Evolutionary conservation across 2,888 invertebrate species (phyloP), one percentile per base, ranked within the genome.

Genomic region (Drosophila quasianomalipes): DNA sequence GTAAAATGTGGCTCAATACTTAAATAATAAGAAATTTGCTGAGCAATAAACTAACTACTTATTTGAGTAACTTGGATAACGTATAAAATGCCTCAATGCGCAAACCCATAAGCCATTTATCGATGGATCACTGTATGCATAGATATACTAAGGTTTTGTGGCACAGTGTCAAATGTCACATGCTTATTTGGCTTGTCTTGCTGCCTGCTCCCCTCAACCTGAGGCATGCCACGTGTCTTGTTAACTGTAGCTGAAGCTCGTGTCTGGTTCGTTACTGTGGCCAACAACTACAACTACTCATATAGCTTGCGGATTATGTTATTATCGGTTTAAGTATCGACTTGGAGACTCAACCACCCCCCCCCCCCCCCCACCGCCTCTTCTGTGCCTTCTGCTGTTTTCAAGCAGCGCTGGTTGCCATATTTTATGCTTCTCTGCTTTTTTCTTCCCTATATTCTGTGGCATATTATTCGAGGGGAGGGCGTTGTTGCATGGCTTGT

Each of bases 321-420:
- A 90, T 87, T 87, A 90, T 90, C 89, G 89, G 87, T 82, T 73
- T 90, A 86, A 90, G 84, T 90, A 89, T 90, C 82, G 82, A 89
- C 63, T 81, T 69, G 22, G 26, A 37, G 26, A 28, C 39, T 39
- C 39, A 19, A 10, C 28, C 28, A 5, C 3, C 19, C 0, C 3
- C 1, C 14, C 12, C 3, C 19, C 0, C 3, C 1, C 14, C 12
- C 12, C 22, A 22, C 22, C 22, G 5, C 47, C 1, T 12, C 10
- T 3, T 5, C 3, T 7, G 7, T 22, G 31, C 19, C 28, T 14
- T 58, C 16, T 16, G 16, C 0, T 41, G 30, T 41, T 30, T 31
- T 58, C 16, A 10, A 58, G 57, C n/a, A 28, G 28, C 44, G 26
- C 39, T 37, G 63, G 44, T 22, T 35, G 62, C 67, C 69, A 16